Percentiles rank a stretch among this genome's conserved stretches.
Evolutionary conservation across 2,113 vertebrate genomes (phyloP).

Genomic region (Danionella cerebrum): DNA sequence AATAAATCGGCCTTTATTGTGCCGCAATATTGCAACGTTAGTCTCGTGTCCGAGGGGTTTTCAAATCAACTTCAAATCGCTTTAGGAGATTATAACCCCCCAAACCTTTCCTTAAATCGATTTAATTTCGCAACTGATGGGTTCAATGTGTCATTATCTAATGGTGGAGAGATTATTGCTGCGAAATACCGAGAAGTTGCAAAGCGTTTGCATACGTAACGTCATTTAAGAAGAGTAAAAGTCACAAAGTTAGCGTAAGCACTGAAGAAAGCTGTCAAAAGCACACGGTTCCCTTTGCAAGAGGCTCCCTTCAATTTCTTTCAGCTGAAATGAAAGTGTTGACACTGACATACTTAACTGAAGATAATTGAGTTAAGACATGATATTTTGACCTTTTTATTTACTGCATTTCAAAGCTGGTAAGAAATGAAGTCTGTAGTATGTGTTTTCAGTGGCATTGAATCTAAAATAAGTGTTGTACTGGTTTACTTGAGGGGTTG

Average conservation of each 20-base stretch:
- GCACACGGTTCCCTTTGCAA: neutral
- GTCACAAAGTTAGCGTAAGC: neutral
- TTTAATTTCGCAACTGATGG: conserved; percentile 30
- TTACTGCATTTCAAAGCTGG: too few relatives aligned
- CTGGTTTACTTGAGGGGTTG: too few relatives aligned
- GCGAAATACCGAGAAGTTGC: neutral
- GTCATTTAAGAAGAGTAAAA: neutral
- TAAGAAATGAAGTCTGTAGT: too few relatives aligned
- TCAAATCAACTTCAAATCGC: neutral
- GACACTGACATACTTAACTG: too few relatives aligned
- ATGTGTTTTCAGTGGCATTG: too few relatives aligned
- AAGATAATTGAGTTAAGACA: too few relatives aligned
- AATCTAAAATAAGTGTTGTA: too few relatives aligned
- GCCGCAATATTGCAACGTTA: conserved; percentile 28
- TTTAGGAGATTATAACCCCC: neutral
- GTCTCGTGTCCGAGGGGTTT: neutral
- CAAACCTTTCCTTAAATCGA: neutral
- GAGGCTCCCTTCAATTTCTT: neutral
- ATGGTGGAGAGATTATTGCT: neutral
- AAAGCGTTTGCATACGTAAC: neutral
- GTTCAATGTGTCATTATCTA: conserved; percentile 41
- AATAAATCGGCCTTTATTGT: conserved; percentile 2
- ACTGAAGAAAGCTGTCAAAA: neutral
- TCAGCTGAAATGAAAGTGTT: neutral
- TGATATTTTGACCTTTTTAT: too few relatives aligned